Evolutionary conservation across 2,888 invertebrate genomes (phyloP).

Genomic region (Siphlonurus alternatus): DNA sequence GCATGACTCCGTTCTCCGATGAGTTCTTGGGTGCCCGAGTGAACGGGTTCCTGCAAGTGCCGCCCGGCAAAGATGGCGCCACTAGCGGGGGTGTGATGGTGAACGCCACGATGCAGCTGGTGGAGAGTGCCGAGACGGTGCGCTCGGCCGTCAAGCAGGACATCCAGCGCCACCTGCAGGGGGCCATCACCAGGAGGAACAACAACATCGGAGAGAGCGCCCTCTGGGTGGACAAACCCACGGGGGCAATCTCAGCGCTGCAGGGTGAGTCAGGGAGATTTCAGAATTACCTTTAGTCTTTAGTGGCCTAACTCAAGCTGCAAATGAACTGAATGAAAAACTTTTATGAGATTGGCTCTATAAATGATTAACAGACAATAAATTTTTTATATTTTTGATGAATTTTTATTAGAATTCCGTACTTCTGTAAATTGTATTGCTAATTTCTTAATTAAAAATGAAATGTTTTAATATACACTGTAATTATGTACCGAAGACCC

Average conservation of each 20-base stretch:
- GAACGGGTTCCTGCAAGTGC: slow-evolving; percentile 56
- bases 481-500: no score
- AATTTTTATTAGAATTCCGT: no score
- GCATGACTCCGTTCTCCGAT: slow-evolving; percentile 79
- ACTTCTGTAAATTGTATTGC: no score
- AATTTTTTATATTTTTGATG: slow-evolving; percentile 10
- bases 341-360: slow-evolving; percentile 12
- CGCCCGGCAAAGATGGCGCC: slow-evolving; percentile 32
- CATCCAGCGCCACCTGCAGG: slow-evolving; percentile 66
- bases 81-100: slow-evolving; percentile 58
- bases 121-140: slow-evolving; percentile 55
- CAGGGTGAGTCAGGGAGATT: slow-evolving; percentile 32
- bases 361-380: not conserved
- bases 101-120: slow-evolving; percentile 66
- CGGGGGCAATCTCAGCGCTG: slow-evolving; percentile 58
- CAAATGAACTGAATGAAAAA: not conserved
- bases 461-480: no score
- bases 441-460: no score
- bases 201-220: slow-evolving; percentile 81
- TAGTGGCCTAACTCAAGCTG: no score
- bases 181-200: slow-evolving; percentile 62
- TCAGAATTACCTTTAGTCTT: no score
- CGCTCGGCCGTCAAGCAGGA: slow-evolving; percentile 51
- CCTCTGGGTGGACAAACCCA: slow-evolving; percentile 65
- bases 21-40: slow-evolving; percentile 68